Percentiles rank a stretch among this genome's conserved stretches.
phyloP scores from a whole-genome alignment of 2,113 vertebrate species.

The Microcebus jonahi region DNA sequence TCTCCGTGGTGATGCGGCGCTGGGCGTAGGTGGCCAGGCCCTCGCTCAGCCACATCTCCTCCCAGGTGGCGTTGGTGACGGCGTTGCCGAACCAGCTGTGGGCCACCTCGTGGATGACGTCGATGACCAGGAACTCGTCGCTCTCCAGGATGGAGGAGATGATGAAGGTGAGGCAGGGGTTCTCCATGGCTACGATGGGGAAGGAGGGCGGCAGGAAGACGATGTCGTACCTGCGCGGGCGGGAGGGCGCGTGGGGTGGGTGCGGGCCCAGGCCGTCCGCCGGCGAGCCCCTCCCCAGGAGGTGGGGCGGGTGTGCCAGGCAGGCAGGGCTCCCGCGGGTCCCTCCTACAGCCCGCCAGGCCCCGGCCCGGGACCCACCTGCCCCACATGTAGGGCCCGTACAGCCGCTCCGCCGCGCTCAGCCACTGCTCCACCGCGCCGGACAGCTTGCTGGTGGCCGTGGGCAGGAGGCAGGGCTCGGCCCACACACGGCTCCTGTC shows the following conservation, averaged over 20 bases:
- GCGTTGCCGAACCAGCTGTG: slow-evolving; percentile 99
- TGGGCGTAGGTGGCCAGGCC: slow-evolving; percentile 97
- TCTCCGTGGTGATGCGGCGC: slow-evolving; percentile 95
- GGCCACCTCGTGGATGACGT: slow-evolving; percentile 96
- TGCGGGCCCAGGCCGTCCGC: background rate
- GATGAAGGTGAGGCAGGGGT: slow-evolving; percentile 98
- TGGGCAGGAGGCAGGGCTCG: slow-evolving; percentile 94
- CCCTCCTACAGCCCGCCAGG: background rate
- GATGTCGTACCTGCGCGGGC: slow-evolving; percentile 93
- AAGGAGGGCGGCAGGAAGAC: slow-evolving; percentile 98
- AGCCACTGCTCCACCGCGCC: slow-evolving; percentile 96
- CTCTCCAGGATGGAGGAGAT: slow-evolving; percentile 99
- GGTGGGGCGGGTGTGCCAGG: background rate
- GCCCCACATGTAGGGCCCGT: slow-evolving; percentile 97
- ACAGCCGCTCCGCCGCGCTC: slow-evolving; percentile 93
- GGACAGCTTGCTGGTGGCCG: slow-evolving; percentile 93
- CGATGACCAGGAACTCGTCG: slow-evolving; percentile 96
- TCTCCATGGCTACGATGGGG: slow-evolving; percentile 99
- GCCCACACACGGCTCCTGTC: slow-evolving; percentile 97
- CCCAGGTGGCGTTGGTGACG: slow-evolving; percentile 97
- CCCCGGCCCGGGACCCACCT: slow-evolving; percentile 84
- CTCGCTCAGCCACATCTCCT: slow-evolving; percentile 99
- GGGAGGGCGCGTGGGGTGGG: background rate
- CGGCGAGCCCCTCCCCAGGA: background rate
- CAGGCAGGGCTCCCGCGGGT: background rate